Conservation (phyloP, 2,888 invertebrate genomes). For the Lasioglossum oenotherae region DNA sequence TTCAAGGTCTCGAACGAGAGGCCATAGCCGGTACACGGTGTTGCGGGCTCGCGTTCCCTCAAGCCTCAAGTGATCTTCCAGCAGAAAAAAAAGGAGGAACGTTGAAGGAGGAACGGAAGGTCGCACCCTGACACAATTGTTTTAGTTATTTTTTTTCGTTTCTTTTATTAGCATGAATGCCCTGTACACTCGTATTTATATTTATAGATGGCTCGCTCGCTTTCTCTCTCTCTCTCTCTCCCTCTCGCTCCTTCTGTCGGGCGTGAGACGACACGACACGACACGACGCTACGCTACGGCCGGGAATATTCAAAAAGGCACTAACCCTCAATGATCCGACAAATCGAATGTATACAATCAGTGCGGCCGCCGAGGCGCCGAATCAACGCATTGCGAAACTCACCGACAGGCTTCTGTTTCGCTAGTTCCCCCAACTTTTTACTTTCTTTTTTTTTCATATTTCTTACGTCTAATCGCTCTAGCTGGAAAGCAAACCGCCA, state of each 20-base stretch:
- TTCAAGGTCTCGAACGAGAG: neutral
- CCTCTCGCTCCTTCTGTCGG: constrained; percentile 46
- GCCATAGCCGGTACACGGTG: neutral
- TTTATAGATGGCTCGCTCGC: constrained; percentile 59
- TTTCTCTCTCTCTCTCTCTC: neutral
- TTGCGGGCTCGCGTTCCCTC: neutral
- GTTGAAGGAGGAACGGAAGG: constrained; percentile 50
- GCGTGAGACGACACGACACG: constrained; percentile 53
- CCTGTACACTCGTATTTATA: constrained; percentile 70
- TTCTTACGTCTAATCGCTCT: constrained; percentile 40
- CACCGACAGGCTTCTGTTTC: constrained; percentile 37
- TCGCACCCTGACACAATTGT: constrained; percentile 44
- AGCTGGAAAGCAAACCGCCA: constrained; percentile 44
- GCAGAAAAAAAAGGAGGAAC: constrained; percentile 28
- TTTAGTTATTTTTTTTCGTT: neutral
- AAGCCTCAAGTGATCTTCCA: constrained; percentile 1
- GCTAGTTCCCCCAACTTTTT: neutral
- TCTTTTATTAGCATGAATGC: constrained; percentile 62
- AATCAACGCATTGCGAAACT: constrained; percentile 1
- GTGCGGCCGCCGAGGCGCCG: constrained; percentile 49
- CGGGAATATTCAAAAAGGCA: constrained; percentile 76
- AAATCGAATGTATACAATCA: constrained; percentile 71
- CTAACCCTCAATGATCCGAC: constrained; percentile 74
- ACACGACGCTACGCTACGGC: constrained; percentile 53
- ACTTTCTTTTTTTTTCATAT: neutral